Evolutionary conservation across 1,140 invertebrate genomes (phyloP), one percentile per base, ranked within the genome.

Genomic region (Drosophila neocordata): DNA sequence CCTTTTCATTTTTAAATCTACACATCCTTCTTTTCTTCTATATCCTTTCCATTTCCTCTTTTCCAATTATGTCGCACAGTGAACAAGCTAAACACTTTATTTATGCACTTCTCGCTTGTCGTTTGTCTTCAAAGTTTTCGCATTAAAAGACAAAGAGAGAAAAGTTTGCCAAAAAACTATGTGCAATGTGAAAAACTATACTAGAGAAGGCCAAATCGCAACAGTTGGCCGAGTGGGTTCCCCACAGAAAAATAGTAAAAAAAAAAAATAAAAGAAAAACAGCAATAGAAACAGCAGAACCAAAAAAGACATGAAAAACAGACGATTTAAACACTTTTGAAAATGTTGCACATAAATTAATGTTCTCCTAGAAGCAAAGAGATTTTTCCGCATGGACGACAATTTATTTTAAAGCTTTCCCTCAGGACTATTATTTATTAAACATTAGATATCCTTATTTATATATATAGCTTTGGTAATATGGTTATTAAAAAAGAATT

Each of bases 101-200:
- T 85, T 85, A 85, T 85, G 76, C 77, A 76, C 55, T 78, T 34
- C 41, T 51, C 57, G 56, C 68, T 68, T 31, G 78, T 61, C 83
- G 83, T 82, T 87, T 76, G 78, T 88, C 83, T 69, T 82, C 48
- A 87, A 85, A 85, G 78, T 85, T 85, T 87, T 85, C 82, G 71
- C 82, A 85, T 85, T 85, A 87, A 87, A 76, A 63, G 65, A 68
- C 66, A 58, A 63, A 56, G 53, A 56, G 27, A 56, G 53, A 34
- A 34, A 56, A 80, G 78, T 81, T 82, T 60, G 69, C 70, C 82
- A 27, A 56, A 56, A 78, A 85, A 84, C 81, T 84, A 85, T 83
- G 72, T 80, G 81, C 80, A 68, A 70, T 75, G 52, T 67, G 56
- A 53, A 53, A 41, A 67, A 55, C 13, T 22, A 27, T 5, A 44